Evolutionary conservation across 2,888 invertebrate species (phyloP).

Genomic region (Eupeodes luniger): DNA sequence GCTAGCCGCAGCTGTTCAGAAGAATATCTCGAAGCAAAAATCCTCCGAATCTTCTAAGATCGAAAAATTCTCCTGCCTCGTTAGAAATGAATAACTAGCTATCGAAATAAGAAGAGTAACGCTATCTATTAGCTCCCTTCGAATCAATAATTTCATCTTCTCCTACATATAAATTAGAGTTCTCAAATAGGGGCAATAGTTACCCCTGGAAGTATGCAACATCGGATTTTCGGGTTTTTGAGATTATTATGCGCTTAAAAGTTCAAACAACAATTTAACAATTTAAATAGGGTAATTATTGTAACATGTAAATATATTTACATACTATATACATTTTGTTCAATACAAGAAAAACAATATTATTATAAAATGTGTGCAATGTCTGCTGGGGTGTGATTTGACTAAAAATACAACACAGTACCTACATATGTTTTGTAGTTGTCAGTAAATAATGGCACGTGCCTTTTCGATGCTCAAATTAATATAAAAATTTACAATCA

Average conservation of each 20-base stretch:
- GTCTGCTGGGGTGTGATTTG: slow-evolving; percentile 72
- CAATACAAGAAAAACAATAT: slow-evolving; percentile 38
- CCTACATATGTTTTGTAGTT: not conserved
- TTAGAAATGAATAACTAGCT: no score
- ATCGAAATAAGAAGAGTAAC: no score
- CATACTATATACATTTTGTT: not conserved
- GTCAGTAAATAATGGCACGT: slow-evolving; percentile 59
- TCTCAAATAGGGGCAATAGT: no score
- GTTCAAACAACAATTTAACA: slow-evolving; percentile 33
- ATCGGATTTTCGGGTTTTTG: no score
- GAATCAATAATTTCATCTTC: no score
- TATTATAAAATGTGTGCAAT: slow-evolving; percentile 69
- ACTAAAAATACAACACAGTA: slow-evolving; percentile 52
- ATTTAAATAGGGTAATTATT: not conserved
- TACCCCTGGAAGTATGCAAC: no score
- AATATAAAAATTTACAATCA: not conserved
- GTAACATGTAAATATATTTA: slow-evolving; percentile 32
- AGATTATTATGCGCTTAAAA: not conserved
- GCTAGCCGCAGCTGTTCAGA: no score
- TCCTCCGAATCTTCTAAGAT: no score
- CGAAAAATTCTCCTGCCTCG: no score
- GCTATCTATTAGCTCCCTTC: no score
- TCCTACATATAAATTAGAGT: no score
- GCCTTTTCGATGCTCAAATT: slow-evolving; percentile 30
- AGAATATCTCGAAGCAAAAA: no score